Evolutionary conservation across 30 jellyfish, hydroid and myxozoan genomes (phyloP).

Genomic region (Mastigias papua): DNA sequence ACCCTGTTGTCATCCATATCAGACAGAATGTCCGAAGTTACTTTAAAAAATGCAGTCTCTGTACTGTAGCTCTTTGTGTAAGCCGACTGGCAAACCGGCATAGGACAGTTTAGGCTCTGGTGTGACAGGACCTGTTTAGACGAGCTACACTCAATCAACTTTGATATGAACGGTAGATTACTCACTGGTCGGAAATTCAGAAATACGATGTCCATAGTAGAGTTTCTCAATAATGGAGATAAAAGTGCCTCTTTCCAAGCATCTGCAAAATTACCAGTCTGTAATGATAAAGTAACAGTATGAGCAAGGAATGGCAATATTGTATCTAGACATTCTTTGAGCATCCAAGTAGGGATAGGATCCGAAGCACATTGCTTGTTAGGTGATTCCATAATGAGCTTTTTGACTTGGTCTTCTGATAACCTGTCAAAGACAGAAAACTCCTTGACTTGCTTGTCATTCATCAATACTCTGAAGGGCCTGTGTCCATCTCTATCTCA

Average conservation of each 20-base stretch:
- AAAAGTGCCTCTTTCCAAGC: slow-evolving; percentile 42
- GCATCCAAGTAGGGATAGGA: slow-evolving; percentile 60
- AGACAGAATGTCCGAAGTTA: slow-evolving; percentile 33
- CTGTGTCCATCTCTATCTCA: slow-evolving; percentile 28
- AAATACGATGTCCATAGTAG: slow-evolving; percentile 26
- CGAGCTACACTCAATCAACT: slow-evolving; percentile 27
- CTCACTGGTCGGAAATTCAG: slow-evolving; percentile 43
- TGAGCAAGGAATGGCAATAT: slow-evolving; percentile 51
- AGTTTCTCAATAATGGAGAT: slow-evolving; percentile 41
- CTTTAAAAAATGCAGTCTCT: slow-evolving; percentile 57
- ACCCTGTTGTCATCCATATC: slow-evolving; percentile 58
- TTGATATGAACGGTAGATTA: slow-evolving; percentile 58
- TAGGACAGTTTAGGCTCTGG: slow-evolving; percentile 25
- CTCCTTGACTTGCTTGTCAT: slow-evolving; percentile 24
- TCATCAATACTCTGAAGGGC: slow-evolving; percentile 32
- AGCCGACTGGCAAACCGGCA: slow-evolving; percentile 54
- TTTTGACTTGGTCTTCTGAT: slow-evolving; percentile 41
- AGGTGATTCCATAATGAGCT: slow-evolving; percentile 42
- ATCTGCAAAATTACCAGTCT: slow-evolving; percentile 35
- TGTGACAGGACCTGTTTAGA: slow-evolving; percentile 17
- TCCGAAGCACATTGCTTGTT: slow-evolving; percentile 30
- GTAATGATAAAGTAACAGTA: slow-evolving; percentile 40
- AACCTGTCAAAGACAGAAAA: slow-evolving; percentile 34
- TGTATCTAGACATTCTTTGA: slow-evolving; percentile 54
- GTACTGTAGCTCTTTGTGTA: slow-evolving; percentile 60